These are phyloP conservation scores for Sapayoa aenigma DNA, from an alignment of 2,113 vertebrate genomes.

Conservation along the genomic window DNA sequence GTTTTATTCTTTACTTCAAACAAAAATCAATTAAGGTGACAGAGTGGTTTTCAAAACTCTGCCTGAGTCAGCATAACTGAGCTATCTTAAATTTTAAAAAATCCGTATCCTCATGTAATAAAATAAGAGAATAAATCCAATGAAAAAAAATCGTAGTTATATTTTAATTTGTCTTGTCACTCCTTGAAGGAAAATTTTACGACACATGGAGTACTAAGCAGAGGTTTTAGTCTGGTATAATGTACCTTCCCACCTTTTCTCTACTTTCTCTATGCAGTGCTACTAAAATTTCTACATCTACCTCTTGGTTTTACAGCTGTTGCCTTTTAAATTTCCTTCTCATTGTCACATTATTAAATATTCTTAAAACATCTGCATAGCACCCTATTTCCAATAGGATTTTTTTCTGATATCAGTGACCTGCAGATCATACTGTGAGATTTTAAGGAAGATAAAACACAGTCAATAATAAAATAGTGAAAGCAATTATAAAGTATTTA, in stretches of 20 bases:
- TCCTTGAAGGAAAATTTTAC: background rate
- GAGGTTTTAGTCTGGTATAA: background rate
- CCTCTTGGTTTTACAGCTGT: background rate
- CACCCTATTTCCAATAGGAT: background rate
- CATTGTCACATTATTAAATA: background rate
- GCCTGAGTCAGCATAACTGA: background rate
- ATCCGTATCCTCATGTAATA: background rate
- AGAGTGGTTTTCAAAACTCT: background rate
- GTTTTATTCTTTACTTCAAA: background rate
- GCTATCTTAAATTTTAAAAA: background rate
- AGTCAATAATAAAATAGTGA: background rate
- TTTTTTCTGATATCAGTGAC: background rate
- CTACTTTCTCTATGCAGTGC: background rate
- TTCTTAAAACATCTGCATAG: background rate
- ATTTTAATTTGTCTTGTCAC: background rate
- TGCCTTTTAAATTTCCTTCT: background rate
- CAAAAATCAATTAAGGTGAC: background rate
- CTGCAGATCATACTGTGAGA: background rate
- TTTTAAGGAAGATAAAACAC: background rate
- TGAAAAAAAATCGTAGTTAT: background rate
- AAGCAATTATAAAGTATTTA: background rate
- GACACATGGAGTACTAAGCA: background rate
- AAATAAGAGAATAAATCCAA: background rate
- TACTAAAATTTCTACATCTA: background rate
- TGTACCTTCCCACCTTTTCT: background rate